Base-by-base conservation (phyloP, 2,888 invertebrate genomes). In the Thyatira batis region DNA sequence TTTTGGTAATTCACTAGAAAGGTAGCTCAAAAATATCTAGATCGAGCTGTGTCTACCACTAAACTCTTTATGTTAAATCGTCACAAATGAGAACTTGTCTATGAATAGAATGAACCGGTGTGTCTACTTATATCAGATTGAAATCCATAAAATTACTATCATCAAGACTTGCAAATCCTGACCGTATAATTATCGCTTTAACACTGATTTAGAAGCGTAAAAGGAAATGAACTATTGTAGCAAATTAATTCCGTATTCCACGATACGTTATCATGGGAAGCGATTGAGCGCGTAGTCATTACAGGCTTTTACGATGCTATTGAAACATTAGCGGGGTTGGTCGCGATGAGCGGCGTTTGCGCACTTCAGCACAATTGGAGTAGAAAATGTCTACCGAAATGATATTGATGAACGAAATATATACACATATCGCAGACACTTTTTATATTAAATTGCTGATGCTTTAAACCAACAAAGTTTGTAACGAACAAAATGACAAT, bases 261-360 rank as follows among this genome's bases (percentile, higher is more conserved):
- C 46, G 54, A 49, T 58, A 6, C 54, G 55, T 60, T 61, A 60
- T 52, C 65, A 61, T 70, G 70, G 61, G 69, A 73, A 70, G 58
- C 58, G 45, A 58, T 59, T 51, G 61, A 60, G 64, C 53, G 55
- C 54, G 51, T 57, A 20, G 58, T 49, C 50, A 63, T 63, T 63
- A 61, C 53, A 55, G 49, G 52, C 60, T 60, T 69, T 69, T 63
- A 70, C 64, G 61, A 63, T 53, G 60, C 53, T 53, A 58, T 62
- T 65, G 57, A 63, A 52, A 58, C 53, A 50, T 51, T 50, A 43
- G 51, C 54, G 54, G 51, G 54, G 55, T 63, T 60, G 51, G 52
- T 46, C 33, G 57, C 50, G 17, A 1, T 17, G 39, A 10, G 27
- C 27, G 27, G 13, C 33, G 33, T n/a, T n/a, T n/a, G n/a, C 54